Evolutionary conservation across 1,140 invertebrate genomes (phyloP).

Genomic region (Drosophila sulfurigaster): DNA sequence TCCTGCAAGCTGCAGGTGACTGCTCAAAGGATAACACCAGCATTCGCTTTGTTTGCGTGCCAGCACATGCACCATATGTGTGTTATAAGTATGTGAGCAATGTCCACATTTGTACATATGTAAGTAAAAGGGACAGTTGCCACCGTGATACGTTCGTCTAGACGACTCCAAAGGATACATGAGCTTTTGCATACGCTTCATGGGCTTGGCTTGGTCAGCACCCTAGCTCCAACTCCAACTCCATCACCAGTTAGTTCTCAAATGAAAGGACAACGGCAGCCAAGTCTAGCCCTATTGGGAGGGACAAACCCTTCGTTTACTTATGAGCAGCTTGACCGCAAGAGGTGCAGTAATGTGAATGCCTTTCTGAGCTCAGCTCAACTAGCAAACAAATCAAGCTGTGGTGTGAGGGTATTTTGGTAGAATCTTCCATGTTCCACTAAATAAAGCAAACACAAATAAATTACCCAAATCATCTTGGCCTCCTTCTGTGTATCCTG

Average conservation of each 20-base stretch:
- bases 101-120: conserved; percentile 40
- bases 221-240: background rate
- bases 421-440: background rate
- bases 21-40: conserved; percentile 46
- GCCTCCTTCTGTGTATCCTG: background rate
- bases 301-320: conserved; percentile 19
- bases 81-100: background rate
- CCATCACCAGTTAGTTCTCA: background rate
- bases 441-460: conserved; percentile 1
- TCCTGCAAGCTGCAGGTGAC: conserved; percentile 25
- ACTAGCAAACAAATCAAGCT: conserved; percentile 34
- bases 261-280: conserved; percentile 23
- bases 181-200: conserved; percentile 47
- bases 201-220: conserved; percentile 30
- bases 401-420: background rate
- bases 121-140: conserved; percentile 54
- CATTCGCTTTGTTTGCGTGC: conserved; percentile 53
- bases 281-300: conserved; percentile 24
- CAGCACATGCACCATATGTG: conserved; percentile 33
- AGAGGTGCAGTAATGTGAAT: conserved; percentile 49
- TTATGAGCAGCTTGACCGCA: conserved; percentile 35
- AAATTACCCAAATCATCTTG: conserved; percentile 13
- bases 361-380: conserved; percentile 9
- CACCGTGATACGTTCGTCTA: conserved; percentile 63
- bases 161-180: conserved; percentile 52